Evolutionary conservation across 2,113 vertebrate species (phyloP).

Genomic region (Todiramphus chloris): DNA sequence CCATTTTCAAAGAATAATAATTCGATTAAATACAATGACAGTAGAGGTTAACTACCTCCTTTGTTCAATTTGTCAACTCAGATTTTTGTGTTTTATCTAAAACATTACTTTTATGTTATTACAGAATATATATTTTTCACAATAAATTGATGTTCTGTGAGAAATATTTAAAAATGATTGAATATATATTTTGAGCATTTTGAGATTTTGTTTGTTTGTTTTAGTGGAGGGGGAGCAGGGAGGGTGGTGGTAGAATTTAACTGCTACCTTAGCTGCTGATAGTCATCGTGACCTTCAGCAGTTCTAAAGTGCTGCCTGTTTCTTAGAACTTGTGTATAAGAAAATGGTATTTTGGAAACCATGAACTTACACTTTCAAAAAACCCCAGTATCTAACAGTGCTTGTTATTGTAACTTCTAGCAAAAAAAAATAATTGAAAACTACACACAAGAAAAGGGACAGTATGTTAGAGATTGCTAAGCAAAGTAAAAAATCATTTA

Average conservation of each 20-base stretch:
- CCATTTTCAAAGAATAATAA: not conserved
- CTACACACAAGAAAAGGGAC: not conserved
- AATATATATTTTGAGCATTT: not conserved
- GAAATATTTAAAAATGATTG: not conserved
- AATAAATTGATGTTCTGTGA: not conserved
- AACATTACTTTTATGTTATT: not conserved
- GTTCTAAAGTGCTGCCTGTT: not conserved
- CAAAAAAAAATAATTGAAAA: not conserved
- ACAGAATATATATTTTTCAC: not conserved
- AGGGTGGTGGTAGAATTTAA: not conserved
- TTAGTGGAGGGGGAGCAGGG: not conserved
- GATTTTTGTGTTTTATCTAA: not conserved
- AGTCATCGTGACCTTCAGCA: not conserved
- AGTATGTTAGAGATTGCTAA: not conserved
- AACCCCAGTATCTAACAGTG: accelerated
- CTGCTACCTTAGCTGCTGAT: not conserved
- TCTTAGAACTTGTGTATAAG: not conserved
- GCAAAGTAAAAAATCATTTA: not conserved
- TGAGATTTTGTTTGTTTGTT: not conserved
- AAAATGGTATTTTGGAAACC: not conserved
- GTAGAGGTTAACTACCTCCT: not conserved
- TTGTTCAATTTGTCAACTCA: not conserved
- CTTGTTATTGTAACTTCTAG: not conserved
- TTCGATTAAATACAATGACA: not conserved
- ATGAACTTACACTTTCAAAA: not conserved